A percentile compares a stretch with the other conserved stretches of the same genome.
These are phyloP conservation scores for Oceanodroma tethys DNA, from an alignment of 2,113 vertebrate genomes.

Conservation along the genomic window DNA sequence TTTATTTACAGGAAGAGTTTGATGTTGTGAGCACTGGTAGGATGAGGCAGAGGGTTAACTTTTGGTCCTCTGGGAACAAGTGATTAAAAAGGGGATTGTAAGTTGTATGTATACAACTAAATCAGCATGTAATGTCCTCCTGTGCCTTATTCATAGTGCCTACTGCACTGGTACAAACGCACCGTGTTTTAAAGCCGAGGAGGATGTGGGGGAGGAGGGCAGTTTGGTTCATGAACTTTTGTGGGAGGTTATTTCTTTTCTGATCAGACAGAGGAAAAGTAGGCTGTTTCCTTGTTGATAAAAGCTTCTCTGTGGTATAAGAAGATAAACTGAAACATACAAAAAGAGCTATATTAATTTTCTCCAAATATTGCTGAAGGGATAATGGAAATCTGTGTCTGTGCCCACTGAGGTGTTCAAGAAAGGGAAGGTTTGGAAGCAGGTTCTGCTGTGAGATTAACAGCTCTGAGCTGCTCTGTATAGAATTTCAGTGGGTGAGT, in stretches of 20 bases:
- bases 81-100: neutral
- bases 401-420: neutral
- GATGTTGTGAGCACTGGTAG: neutral
- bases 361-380: neutral
- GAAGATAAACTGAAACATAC: neutral
- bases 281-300: neutral
- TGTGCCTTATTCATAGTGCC: neutral
- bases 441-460: conserved; percentile 33
- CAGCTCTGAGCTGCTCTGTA: conserved; percentile 40
- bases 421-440: conserved; percentile 40
- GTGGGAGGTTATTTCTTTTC: conserved; percentile 22
- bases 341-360: neutral
- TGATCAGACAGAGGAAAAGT: neutral
- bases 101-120: neutral
- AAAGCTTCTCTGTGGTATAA: neutral
- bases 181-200: neutral
- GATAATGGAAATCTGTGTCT: neutral
- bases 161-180: neutral
- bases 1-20: neutral
- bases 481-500: conserved; percentile 66
- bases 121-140: neutral
- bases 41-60: neutral
- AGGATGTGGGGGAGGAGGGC: conserved; percentile 30
- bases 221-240: conserved; percentile 39
- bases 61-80: neutral